Evolutionary conservation across 2,113 vertebrate species (phyloP), one percentile per base, ranked within the genome.

Genomic region (Vulpes ferrilata): DNA sequence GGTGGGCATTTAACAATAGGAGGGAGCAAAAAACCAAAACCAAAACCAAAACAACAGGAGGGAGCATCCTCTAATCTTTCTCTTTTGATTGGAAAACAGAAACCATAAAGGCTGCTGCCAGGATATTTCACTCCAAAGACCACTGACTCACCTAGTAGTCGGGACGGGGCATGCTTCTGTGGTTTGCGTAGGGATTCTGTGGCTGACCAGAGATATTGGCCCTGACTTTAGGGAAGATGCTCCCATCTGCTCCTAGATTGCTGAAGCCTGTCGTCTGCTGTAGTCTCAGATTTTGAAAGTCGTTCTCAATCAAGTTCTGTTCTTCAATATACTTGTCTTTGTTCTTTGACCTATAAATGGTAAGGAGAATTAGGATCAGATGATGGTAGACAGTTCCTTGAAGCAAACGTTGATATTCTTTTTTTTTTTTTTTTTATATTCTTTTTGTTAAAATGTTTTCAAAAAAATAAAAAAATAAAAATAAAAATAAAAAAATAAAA

Each of bases 201-300:
- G 0, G 0, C 13, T 64, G 43, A 1, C 0, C n/a, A 16, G 88
- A 5, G 6, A 13, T 0, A 0, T 3, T 7, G 0, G 43, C 3
- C 51, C 0, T 90, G 89, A 88, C 11, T 71, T 86, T 96, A 4
- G 98, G 98, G 65, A 98, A 98, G 65, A 98, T n/a, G 51, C 2
- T 83, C 11, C 74, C 65, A 0, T 73, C n/a, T 0, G 76, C 76
- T 53, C 64, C 91, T 0, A 1, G 7, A 20, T 86, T 94, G 95
- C 11, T 85, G 71, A 97, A 92, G 4, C 83, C 93, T 0, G 86
- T 65, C 0, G 22, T 97, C 4, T 85, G 67, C 71, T 30, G 60
- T 59, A 98, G 2, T 6, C 2, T 80, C 22, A 97, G 9, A 16
- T 76, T 90, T 3, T 53, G 64, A 15, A 67, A 93, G 38, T 96